A percentile compares a stretch with the other conserved stretches of the same genome.
phyloP scores from a whole-genome alignment of 2,797 vertebrate genomes.

The Phrynocephalus guinanensis region DNA sequence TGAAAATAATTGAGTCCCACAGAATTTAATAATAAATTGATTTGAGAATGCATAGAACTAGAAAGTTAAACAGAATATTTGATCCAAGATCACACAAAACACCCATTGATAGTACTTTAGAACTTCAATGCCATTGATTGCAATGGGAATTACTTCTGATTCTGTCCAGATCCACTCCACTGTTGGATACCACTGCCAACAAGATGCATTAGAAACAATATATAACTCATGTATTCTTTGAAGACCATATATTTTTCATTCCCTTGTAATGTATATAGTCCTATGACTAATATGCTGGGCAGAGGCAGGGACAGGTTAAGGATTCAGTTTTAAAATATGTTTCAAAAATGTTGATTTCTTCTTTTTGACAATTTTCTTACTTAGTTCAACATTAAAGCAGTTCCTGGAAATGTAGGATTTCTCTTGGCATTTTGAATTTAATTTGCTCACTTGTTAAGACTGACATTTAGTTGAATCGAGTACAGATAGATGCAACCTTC shows the following conservation, averaged over 20 bases:
- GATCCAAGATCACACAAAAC: background rate
- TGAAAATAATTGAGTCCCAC: background rate
- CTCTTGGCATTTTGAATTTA: slow-evolving; percentile 32
- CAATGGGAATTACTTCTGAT: background rate
- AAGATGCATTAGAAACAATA: background rate
- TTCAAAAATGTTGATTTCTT: slow-evolving; percentile 17
- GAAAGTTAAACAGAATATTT: background rate
- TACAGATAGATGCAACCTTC: slow-evolving; percentile 17
- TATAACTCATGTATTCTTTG: slow-evolving; percentile 6
- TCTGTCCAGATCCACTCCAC: background rate
- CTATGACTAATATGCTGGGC: background rate
- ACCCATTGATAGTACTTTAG: background rate
- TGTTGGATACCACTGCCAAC: background rate
- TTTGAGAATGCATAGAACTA: background rate
- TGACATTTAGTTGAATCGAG: slow-evolving; percentile 7
- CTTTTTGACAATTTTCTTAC: slow-evolving; percentile 6
- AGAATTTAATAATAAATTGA: background rate
- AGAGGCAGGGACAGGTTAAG: background rate
- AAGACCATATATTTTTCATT: background rate
- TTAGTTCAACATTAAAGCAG: slow-evolving; percentile 15
- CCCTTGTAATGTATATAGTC: background rate
- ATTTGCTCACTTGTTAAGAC: slow-evolving; percentile 15
- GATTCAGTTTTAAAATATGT: background rate
- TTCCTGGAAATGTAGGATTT: background rate
- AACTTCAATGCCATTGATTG: background rate